Evolutionary conservation across 2,888 invertebrate genomes (phyloP), one percentile per base, ranked within the genome.

Genomic region (Cantharis rustica): DNA sequence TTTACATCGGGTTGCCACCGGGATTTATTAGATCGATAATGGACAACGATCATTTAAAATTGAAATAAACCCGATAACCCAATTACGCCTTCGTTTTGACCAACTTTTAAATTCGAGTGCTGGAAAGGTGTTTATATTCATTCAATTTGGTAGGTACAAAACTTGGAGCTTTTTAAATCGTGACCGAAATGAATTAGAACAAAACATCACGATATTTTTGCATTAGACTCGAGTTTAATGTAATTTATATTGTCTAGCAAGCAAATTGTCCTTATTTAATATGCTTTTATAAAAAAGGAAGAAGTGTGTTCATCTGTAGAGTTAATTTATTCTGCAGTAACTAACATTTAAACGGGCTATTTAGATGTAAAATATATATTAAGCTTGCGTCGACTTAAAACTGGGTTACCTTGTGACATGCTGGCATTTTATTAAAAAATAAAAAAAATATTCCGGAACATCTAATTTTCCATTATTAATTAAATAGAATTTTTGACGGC

Each of bases 191-290:
- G 71, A 75, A 75, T 75, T 75, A 75, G 61, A 68, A 66, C 71
- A 71, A 75, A 70, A 26, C 66, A 66, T 75, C 75, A 75, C 75
- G 75, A 71, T 68, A 75, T 75, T 68, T 75, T 71, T 75, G 71
- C 75, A 75, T 75, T 75, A 75, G 66, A 71, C 16, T 26, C 26
- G 23, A 62, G 69, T 62, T 71, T 17, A 64, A 16, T 16, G 10
- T 69, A 69, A 64, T 71, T 64, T 66, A 23, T 66, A 23, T 64
- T 70, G n/a, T 64, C 64, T 70, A 10, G 64, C 64, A 23, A 66
- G n/a, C 23, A 20, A 66, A 66, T 66, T 66, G 64, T 66, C 64
- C 64, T 66, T 66, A 66, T 66, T 66, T 66, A 66, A 66, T 66
- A 66, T 66, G 15, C 17, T 15, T 66, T 66, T 66, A n/a, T 66